Evolutionary conservation across 2,797 vertebrate genomes (phyloP), one percentile per base, ranked within the genome.

Genomic region (Tachyglossus aculeatus): DNA sequence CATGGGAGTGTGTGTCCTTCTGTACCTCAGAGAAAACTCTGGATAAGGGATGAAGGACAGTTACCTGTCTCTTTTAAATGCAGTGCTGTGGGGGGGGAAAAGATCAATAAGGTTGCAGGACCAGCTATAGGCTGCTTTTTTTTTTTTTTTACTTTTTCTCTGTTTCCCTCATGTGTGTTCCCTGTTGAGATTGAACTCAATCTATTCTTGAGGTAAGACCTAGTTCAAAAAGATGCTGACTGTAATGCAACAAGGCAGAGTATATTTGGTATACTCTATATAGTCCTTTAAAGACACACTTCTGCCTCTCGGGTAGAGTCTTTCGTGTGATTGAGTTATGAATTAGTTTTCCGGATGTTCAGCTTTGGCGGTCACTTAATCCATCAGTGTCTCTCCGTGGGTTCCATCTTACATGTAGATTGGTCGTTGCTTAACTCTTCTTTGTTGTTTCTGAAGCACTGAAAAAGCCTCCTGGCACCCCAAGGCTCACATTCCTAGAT

Each of bases 401-500:
- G 3, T 19, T 5, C 29, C 18, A 41, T 19, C 52, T 14, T 10
- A 3, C 0, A 2, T 33, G 13, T 36, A 7, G 1, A 36, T 41
- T 18, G 12, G 2, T n/a, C 29, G 36, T 8, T 7, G 22, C 2
- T 9, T 12, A 1, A 10, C 54, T 38, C 33, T 29, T 34, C 27
- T 55, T 56, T 33, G 16, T 36, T 12, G 47, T 56, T 31, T 55
- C 18, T 44, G 34, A 40, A 40, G 9, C 45, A 48, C 45, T 48
- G 25, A 18, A 27, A 48, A 48, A 48, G 27, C 45, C 45, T 22
- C 16, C 9, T 1, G 7, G 36, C 12, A 15, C 63, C 40, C 2
- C 0, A n/a, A 41, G 41, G 6, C 36, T 16, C n/a, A n/a, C 45
- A 14, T 19, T 10, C 41, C 0, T 0, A 14, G 22, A 13, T 16